Evolutionary conservation across 2,888 invertebrate genomes (phyloP).

Genomic region (Tubulanus polymorphus): DNA sequence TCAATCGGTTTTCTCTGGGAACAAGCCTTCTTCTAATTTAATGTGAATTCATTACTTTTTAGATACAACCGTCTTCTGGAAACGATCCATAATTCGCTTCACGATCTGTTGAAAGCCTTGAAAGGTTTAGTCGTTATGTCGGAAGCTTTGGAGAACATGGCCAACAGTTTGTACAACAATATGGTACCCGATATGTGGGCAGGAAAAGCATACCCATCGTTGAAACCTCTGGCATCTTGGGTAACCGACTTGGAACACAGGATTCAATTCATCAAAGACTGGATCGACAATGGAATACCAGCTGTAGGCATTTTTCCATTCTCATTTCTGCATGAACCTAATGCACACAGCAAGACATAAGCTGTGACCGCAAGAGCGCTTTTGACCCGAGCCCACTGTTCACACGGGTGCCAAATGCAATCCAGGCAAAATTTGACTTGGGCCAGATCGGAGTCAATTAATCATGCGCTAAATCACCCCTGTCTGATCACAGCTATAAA

Average conservation of each 20-base stretch:
- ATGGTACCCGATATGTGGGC: conserved; percentile 70
- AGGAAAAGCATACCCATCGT: conserved; percentile 53
- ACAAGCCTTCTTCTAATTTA: no score
- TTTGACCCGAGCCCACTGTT: no score
- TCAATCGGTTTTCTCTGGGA: no score
- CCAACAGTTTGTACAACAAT: conserved; percentile 64
- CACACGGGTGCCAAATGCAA: no score
- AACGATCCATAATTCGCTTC: conserved; percentile 56
- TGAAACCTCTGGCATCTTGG: conserved; percentile 54
- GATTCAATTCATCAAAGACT: conserved; percentile 47
- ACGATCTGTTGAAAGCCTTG: conserved; percentile 64
- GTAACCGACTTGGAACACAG: conserved; percentile 47
- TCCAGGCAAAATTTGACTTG: no score
- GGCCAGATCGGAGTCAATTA: no score
- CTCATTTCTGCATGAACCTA: no score
- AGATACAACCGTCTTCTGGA: conserved; percentile 50
- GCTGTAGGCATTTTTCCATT: conserved; percentile 29
- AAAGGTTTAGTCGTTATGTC: conserved; percentile 78
- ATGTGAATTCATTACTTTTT: no score
- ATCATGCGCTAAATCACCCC: no score
- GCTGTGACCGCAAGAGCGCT: no score
- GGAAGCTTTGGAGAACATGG: conserved; percentile 68
- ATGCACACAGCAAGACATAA: neutral
- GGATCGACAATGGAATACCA: conserved; percentile 53
- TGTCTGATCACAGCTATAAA: no score